phyloP scores from a whole-genome alignment of 2,888 invertebrate species.

The Tinea semifulvella region DNA sequence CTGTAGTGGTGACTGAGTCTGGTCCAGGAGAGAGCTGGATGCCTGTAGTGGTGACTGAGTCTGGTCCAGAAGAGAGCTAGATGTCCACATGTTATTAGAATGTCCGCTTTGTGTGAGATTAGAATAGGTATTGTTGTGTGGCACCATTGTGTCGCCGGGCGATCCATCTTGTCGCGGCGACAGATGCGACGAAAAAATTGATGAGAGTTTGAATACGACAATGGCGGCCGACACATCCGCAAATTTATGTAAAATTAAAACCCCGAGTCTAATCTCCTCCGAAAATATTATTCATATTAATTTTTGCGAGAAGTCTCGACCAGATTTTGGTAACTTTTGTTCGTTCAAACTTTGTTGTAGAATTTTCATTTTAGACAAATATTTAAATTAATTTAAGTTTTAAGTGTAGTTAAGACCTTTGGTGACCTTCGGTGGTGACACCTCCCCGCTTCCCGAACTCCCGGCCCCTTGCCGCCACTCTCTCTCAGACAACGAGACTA shows the following conservation, averaged over 20 bases:
- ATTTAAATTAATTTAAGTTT: constrained; percentile 5
- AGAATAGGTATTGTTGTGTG: too few species aligned
- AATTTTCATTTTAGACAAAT: not conserved
- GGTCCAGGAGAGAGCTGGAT: too few species aligned
- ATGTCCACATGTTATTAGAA: too few species aligned
- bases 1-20: too few species aligned
- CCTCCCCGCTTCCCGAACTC: not conserved
- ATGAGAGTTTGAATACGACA: not conserved
- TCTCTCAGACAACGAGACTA: too few species aligned
- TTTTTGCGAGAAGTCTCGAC: not conserved
- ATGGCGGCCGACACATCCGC: not conserved
- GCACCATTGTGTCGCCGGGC: too few species aligned
- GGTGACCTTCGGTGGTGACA: not conserved
- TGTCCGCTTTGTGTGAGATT: too few species aligned
- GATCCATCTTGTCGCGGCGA: too few species aligned
- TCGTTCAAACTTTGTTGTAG: not conserved
- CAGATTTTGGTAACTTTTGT: constrained; percentile 5
- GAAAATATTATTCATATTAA: constrained; percentile 4
- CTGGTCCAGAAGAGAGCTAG: too few species aligned
- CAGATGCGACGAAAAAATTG: too few species aligned
- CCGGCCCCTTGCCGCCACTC: not conserved
- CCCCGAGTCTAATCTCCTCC: not conserved
- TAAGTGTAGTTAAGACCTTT: constrained; percentile 2
- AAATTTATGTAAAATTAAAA: not conserved
- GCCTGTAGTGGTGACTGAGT: too few species aligned